Base-by-base conservation (phyloP, 1,140 invertebrate genomes). In the Papilio xuthus region DNA sequence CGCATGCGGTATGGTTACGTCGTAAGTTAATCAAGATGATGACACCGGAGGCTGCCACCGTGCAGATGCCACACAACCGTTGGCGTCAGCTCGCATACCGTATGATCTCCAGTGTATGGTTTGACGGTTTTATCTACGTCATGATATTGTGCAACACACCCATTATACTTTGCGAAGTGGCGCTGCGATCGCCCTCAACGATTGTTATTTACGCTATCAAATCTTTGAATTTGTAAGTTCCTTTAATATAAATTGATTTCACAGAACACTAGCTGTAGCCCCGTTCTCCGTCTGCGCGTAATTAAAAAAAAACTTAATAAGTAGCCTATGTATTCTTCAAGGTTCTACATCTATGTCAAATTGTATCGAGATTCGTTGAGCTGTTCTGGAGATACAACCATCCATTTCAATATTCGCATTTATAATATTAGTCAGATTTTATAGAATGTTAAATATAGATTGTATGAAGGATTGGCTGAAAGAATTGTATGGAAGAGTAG, bases 81-180 rank as follows among this genome's bases (percentile, higher is more conserved):
- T 89, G 87, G 83, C 78, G 92, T 1, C 90, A 90, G 74, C 80
- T 74, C 53, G 92, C 90, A 78, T 89, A 89, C 80, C 81, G 84
- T 12, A 10, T 92, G 0, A 85, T 92, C 23, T 86, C 83, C n/a
- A 92, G 81, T 76, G 71, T 88, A 1, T 92, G 91, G 90, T 93
- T 93, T 81, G 92, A 93, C 60, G 78, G 80, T 0, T 89, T 90
- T 80, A 92, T 93, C 44, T 93, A 93, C 80, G 0, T 89, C 15
- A 87, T 90, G 85, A 93, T 93, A 18, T 81, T 93, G 15, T 88
- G 83, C 50, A 93, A 93, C 79, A 93, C 91, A 0, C 92, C 92
- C 0, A 89, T 93, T 0, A 92, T 93, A 79, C 47, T 93, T 18
- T 86, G 84, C 79, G 92, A 93, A 69, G 92, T 93, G 47, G 78